Percentiles rank a stretch among this genome's conserved stretches.
Evolutionary conservation across 2,113 vertebrate species (phyloP).

Genomic region (Progne subis): DNA sequence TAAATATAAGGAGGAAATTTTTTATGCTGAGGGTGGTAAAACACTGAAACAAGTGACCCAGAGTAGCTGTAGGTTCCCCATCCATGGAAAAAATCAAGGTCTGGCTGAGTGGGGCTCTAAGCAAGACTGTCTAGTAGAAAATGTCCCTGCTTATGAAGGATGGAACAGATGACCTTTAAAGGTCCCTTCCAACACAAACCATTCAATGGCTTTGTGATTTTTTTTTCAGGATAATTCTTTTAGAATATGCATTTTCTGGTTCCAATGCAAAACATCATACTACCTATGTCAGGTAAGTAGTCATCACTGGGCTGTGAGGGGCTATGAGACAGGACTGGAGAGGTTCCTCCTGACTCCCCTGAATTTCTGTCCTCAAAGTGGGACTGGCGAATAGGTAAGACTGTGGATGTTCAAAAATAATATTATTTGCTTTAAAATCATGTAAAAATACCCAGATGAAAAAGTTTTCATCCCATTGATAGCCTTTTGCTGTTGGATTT

Average conservation of each 20-base stretch:
- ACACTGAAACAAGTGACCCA: background rate
- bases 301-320: background rate
- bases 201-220: background rate
- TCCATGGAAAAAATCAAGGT: background rate
- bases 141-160: rapidly evolving
- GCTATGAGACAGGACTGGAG: background rate
- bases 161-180: background rate
- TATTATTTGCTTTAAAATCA: background rate
- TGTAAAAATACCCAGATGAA: background rate
- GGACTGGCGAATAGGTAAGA: background rate
- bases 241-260: background rate
- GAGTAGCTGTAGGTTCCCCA: background rate
- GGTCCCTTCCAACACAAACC: background rate
- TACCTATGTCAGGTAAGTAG: background rate
- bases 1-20: background rate
- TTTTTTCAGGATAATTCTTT: background rate
- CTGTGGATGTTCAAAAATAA: background rate
- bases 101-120: rapidly evolving
- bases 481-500: background rate
- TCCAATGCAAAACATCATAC: background rate
- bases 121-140: background rate
- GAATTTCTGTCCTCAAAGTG: background rate
- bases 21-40: background rate
- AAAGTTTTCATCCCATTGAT: background rate
- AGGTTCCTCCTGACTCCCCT: background rate